Evolutionary conservation across 2,888 invertebrate species (phyloP).

Genomic region (Syrista parreyssii): DNA sequence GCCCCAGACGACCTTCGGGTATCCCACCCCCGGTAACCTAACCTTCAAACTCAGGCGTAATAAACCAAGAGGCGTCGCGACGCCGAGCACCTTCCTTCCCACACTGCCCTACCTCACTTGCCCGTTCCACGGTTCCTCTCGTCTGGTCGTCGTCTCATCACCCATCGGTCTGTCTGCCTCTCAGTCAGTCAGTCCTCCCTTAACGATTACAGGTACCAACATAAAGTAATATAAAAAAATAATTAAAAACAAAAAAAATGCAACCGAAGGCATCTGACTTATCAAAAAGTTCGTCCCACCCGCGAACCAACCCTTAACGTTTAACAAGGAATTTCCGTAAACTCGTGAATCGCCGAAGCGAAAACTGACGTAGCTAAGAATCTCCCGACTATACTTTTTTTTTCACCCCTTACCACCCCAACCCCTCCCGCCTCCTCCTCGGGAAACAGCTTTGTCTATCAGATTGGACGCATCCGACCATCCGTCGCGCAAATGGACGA

Average conservation of each 20-base stretch:
- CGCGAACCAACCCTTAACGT: too few relatives aligned
- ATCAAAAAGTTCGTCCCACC: too few relatives aligned
- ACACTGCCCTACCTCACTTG: slow-evolving; percentile 57
- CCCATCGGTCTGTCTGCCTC: not conserved
- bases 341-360: too few relatives aligned
- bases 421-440: too few relatives aligned
- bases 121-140: slow-evolving; percentile 30
- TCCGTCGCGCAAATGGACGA: not conserved
- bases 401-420: too few relatives aligned
- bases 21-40: slow-evolving; percentile 29
- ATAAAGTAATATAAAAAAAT: too few relatives aligned
- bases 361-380: too few relatives aligned
- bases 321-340: too few relatives aligned
- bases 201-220: not conserved
- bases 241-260: too few relatives aligned
- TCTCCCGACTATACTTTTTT: too few relatives aligned
- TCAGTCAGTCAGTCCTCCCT: not conserved
- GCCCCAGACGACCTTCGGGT: slow-evolving; percentile 62
- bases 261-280: too few relatives aligned
- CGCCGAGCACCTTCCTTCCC: slow-evolving; percentile 26
- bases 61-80: slow-evolving; percentile 29
- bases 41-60: slow-evolving; percentile 37
- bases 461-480: not conserved
- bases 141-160: slow-evolving; percentile 7
- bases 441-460: too few relatives aligned